phyloP scores from a whole-genome alignment of 2,113 vertebrate species.

The Nannobrachium achirus region DNA sequence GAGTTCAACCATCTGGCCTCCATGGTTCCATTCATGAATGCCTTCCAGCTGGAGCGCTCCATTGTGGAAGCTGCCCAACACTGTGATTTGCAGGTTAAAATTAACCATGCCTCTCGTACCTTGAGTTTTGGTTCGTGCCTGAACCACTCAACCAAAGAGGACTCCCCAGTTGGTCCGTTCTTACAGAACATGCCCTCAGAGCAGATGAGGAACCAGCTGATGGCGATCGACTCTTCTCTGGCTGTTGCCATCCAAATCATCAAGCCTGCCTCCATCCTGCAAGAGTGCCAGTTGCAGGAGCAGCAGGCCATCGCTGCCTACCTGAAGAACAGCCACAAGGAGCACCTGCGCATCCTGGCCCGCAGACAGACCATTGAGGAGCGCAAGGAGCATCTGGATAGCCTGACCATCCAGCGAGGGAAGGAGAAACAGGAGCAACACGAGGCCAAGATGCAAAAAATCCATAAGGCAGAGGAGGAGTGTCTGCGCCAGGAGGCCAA shows the following conservation, averaged over 20 bases:
- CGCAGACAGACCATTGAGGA: constrained; percentile 97
- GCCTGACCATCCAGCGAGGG: constrained; percentile 94
- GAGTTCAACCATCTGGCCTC: constrained; percentile 94
- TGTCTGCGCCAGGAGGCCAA: constrained; percentile 94
- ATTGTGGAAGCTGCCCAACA: constrained; percentile 98
- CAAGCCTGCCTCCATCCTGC: constrained; percentile 92
- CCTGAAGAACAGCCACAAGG: constrained; percentile 93
- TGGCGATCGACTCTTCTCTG: constrained; percentile 95
- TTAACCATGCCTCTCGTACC: constrained; percentile 91
- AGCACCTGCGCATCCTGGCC: constrained; percentile 95
- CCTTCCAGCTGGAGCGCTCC: constrained; percentile 94
- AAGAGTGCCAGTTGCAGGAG: constrained; percentile 95
- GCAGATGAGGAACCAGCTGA: constrained; percentile 96
- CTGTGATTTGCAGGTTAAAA: constrained; percentile 97
- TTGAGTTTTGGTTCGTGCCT: constrained; percentile 97
- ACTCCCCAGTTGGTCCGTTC: constrained; percentile 93
- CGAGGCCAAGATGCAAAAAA: constrained; percentile 95
- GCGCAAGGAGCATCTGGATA: constrained; percentile 95
- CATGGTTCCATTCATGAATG: constrained; percentile 95
- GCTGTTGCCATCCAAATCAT: constrained; percentile 95
- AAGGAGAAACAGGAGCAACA: constrained; percentile 96
- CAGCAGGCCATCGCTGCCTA: constrained; percentile 92
- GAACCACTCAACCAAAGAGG: constrained; percentile 96
- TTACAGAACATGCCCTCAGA: constrained; percentile 98
- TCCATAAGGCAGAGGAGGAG: constrained; percentile 96